A percentile compares a stretch with the other conserved stretches of the same genome.
These are phyloP conservation scores for Syndactyla subalaris DNA, from an alignment of 2,797 vertebrate genomes.

Conservation along the genomic window DNA sequence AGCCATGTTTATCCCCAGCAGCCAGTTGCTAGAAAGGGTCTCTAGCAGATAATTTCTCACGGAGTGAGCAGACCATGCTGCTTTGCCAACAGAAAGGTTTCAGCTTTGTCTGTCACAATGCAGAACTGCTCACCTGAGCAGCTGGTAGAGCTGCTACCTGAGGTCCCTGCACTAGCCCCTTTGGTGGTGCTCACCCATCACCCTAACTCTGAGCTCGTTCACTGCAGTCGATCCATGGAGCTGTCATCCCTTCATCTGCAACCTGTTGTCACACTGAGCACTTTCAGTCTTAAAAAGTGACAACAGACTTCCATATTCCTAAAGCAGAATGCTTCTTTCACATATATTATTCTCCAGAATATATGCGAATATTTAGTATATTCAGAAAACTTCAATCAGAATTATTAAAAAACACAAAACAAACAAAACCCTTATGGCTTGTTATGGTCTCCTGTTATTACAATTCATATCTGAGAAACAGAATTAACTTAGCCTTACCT, in stretches of 20 bases:
- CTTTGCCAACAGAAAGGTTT: neutral
- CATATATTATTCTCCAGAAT: neutral
- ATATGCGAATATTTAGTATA: neutral
- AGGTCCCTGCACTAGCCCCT: neutral
- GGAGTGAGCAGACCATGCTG: neutral
- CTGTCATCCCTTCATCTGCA: neutral
- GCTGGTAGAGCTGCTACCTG: neutral
- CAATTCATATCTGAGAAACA: neutral
- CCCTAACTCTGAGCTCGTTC: neutral
- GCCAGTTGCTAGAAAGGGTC: neutral
- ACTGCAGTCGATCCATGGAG: neutral
- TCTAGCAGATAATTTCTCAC: neutral
- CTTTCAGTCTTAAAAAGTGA: neutral
- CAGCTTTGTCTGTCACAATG: neutral
- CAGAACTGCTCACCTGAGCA: neutral
- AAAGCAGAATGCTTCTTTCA: neutral
- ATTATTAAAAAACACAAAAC: neutral
- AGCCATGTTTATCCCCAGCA: neutral
- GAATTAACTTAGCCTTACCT: neutral
- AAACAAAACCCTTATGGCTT: neutral
- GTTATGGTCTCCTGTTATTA: neutral
- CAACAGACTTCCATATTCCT: neutral
- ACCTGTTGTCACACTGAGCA: neutral
- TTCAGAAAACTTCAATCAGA: neutral
- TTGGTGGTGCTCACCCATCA: neutral